A percentile compares a stretch with the other conserved stretches of the same genome.
phyloP scores from a whole-genome alignment of 1,140 invertebrate species.

The Magallana ariakensis region DNA sequence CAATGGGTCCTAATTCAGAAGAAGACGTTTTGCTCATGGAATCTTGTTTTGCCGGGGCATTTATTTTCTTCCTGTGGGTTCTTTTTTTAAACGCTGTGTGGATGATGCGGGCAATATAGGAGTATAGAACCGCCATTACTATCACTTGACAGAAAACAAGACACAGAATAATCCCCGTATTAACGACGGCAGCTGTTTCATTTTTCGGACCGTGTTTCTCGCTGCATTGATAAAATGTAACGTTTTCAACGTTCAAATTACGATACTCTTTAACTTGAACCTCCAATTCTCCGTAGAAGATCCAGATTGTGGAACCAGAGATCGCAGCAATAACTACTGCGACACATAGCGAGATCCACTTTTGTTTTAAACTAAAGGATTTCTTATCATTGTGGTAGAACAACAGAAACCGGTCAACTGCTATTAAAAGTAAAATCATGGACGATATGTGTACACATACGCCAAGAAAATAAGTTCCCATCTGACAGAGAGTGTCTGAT shows the following conservation, averaged over 20 bases:
- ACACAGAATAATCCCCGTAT: neutral
- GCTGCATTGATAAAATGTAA: neutral
- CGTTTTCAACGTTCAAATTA: neutral
- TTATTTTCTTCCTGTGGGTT: neutral
- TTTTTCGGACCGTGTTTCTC: neutral
- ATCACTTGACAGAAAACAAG: slow-evolving; percentile 8
- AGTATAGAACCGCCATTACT: neutral
- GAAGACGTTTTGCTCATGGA: neutral
- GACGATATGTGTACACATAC: neutral
- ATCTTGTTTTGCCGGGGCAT: neutral
- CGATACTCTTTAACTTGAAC: neutral
- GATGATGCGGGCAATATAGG: neutral
- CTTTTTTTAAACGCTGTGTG: neutral
- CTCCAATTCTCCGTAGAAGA: neutral
- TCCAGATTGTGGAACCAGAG: neutral
- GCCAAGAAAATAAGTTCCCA: neutral
- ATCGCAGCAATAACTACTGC: neutral
- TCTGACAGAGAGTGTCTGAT: neutral
- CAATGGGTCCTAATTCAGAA: neutral
- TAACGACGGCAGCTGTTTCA: neutral
- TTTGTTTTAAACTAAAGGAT: neutral
- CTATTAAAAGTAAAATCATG: slow-evolving; percentile 17
- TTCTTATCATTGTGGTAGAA: neutral
- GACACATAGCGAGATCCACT: neutral
- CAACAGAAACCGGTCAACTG: slow-evolving; percentile 14